Conservation (phyloP, 2,113 vertebrate species). For the Ceyx melanurus region DNA sequence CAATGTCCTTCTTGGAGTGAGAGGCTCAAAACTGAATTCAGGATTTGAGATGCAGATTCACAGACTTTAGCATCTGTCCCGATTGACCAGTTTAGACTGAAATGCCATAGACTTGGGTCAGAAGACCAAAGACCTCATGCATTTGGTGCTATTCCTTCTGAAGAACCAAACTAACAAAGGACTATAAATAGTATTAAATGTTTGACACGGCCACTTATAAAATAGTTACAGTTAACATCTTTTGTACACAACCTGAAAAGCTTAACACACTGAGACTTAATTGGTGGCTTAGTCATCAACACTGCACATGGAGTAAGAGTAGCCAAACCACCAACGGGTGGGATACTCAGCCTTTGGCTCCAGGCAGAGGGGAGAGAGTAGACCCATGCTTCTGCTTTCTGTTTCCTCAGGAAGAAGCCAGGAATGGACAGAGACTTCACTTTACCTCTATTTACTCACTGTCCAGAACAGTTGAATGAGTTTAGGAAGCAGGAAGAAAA, state of each 20-base stretch:
- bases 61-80: background rate
- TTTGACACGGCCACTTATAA: background rate
- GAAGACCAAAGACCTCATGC: background rate
- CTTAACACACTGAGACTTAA: background rate
- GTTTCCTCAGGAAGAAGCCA: background rate
- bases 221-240: background rate
- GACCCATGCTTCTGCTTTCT: background rate
- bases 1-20: background rate
- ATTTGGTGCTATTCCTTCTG: background rate
- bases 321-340: background rate
- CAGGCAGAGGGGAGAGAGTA: background rate
- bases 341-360: background rate
- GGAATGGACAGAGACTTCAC: background rate
- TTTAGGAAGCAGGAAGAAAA: background rate
- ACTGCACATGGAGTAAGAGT: background rate
- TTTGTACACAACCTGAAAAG: background rate
- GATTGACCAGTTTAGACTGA: background rate
- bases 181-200: background rate
- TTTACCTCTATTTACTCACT: background rate
- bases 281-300: background rate
- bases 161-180: background rate
- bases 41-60: background rate
- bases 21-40: background rate
- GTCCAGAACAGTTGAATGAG: background rate
- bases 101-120: background rate